Conservation (phyloP, 2,113 vertebrate species). For the Lepus timidus region DNA sequence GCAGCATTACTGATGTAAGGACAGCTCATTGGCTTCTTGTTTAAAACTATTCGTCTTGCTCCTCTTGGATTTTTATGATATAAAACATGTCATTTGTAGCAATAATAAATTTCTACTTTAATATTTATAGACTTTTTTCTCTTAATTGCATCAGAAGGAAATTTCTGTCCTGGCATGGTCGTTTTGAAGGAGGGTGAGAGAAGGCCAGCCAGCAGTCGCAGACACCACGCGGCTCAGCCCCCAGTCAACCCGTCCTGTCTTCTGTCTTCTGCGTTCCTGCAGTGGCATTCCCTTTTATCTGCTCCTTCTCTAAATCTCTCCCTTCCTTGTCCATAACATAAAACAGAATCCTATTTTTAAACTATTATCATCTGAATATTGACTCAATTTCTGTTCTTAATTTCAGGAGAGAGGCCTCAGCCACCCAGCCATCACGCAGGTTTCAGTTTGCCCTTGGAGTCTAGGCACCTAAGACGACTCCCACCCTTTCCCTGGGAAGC, state of each 20-base stretch:
- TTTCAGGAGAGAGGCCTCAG: background rate
- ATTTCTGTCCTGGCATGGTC: background rate
- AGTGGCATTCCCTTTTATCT: background rate
- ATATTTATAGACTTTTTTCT: background rate
- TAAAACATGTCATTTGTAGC: background rate
- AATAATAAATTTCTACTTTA: background rate
- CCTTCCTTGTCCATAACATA: background rate
- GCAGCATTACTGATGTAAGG: background rate
- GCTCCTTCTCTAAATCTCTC: background rate
- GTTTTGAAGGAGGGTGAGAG: background rate
- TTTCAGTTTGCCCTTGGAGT: no score
- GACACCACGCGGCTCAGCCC: background rate
- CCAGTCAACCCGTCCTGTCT: no score
- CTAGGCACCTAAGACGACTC: no score
- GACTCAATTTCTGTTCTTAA: background rate
- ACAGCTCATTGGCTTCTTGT: background rate
- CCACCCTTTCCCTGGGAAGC: background rate
- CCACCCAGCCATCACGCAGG: background rate
- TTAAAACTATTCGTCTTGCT: background rate
- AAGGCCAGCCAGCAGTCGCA: no score
- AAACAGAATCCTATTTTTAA: background rate
- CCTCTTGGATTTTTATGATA: background rate
- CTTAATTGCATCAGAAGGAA: background rate
- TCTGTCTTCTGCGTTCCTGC: accelerated
- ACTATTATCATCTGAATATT: background rate